phyloP scores from a whole-genome alignment of 2,888 invertebrate species.

The Leucophenga maculata region DNA sequence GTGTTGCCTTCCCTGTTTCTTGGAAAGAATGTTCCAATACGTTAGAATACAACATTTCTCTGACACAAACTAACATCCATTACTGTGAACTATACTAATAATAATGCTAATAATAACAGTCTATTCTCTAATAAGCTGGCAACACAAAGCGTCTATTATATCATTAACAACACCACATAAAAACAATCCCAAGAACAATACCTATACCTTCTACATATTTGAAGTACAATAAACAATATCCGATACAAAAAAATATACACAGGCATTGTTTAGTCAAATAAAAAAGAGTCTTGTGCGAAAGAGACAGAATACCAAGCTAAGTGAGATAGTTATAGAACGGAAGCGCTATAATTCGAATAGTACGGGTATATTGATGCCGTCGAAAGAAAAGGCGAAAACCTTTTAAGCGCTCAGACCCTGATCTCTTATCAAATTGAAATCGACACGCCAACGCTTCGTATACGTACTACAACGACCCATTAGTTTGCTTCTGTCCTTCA shows the following conservation, averaged over 20 bases:
- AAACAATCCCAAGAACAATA: background rate
- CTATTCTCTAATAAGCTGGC: background rate
- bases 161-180: background rate
- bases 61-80: background rate
- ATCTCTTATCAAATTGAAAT: too few species aligned
- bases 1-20: too few species aligned
- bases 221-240: background rate
- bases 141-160: slow-evolving; percentile 3
- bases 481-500: background rate
- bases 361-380: background rate
- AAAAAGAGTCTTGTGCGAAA: background rate
- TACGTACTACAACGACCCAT: too few species aligned
- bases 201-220: too few species aligned
- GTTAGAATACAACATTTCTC: too few species aligned
- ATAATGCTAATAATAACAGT: background rate
- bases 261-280: background rate
- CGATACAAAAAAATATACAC: background rate
- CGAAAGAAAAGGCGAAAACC: background rate
- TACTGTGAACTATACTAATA: background rate
- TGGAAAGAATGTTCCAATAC: too few species aligned
- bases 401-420: slow-evolving; percentile 4
- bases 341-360: background rate
- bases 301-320: background rate
- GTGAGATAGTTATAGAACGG: background rate
- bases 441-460: too few species aligned